Evolutionary conservation across 2,888 invertebrate species (phyloP).

Genomic region (Euplagia quadripunctaria): DNA sequence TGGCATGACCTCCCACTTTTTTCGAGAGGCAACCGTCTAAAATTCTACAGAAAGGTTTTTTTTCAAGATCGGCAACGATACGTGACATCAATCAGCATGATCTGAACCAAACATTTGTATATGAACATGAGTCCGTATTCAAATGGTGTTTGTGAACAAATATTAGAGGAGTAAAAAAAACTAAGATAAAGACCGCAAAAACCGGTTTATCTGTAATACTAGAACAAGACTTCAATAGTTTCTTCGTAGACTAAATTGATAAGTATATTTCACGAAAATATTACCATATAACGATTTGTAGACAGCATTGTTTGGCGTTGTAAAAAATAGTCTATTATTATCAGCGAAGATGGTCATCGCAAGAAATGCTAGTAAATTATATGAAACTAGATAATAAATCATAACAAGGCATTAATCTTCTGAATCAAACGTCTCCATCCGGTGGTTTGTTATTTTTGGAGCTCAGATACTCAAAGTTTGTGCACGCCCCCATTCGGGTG

Average conservation of each 20-base stretch:
- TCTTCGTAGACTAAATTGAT: constrained; percentile 12
- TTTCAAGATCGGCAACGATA: neutral
- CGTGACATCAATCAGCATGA: too few relatives aligned
- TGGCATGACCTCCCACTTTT: too few relatives aligned
- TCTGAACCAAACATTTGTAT: too few relatives aligned
- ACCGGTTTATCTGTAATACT: constrained; percentile 3
- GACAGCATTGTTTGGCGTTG: constrained; percentile 48
- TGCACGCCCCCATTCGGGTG: constrained; percentile 18
- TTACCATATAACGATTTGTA: constrained; percentile 38
- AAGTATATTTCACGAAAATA: constrained; percentile 29
- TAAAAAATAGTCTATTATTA: constrained; percentile 47
- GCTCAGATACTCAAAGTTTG: constrained; percentile 41
- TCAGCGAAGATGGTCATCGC: constrained; percentile 26
- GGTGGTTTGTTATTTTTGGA: constrained; percentile 47
- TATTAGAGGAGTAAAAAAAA: neutral
- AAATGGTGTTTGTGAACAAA: neutral
- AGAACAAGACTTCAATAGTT: constrained; percentile 1
- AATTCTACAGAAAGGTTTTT: neutral
- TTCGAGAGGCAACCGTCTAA: too few relatives aligned
- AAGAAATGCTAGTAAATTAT: constrained; percentile 54
- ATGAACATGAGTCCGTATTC: neutral
- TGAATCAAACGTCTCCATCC: constrained; percentile 55
- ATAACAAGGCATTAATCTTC: constrained; percentile 55
- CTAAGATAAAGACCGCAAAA: neutral
- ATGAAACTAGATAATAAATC: constrained; percentile 57